Evolutionary conservation across 2,888 invertebrate genomes (phyloP).

Genomic region (Hydraecia micacea): DNA sequence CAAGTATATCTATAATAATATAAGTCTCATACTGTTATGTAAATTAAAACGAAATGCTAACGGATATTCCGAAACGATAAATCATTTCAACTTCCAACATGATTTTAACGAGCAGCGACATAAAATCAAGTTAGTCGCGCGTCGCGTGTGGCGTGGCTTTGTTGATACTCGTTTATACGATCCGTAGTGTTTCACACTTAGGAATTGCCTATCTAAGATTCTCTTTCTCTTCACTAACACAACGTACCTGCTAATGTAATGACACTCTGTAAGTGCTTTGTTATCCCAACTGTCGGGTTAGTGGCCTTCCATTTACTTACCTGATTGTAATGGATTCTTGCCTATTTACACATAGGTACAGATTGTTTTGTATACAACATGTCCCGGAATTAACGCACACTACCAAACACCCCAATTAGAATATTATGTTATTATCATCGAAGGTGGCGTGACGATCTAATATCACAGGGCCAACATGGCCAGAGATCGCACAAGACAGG

Average conservation of each 20-base stretch:
- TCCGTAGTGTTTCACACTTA: conserved; percentile 17
- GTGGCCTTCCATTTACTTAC: conserved; percentile 15
- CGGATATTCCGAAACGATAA: conserved; percentile 14
- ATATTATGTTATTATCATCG: not conserved
- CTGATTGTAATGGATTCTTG: conserved; percentile 43
- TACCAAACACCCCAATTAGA: not conserved
- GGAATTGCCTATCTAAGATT: conserved; percentile 42
- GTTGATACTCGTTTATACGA: conserved; percentile 18
- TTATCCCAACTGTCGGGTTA: conserved; percentile 19
- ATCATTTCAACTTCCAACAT: conserved; percentile 5
- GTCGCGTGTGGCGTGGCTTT: not conserved
- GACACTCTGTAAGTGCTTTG: conserved; percentile 31
- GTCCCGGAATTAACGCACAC: not conserved
- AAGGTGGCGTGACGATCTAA: no score
- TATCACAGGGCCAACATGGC: no score
- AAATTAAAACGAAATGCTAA: conserved; percentile 11
- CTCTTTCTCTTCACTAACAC: conserved; percentile 34
- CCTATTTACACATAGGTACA: conserved; percentile 4
- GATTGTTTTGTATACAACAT: conserved; percentile 2
- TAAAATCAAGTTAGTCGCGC: conserved; percentile 1
- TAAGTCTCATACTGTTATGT: not conserved
- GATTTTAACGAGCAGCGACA: conserved; percentile 9
- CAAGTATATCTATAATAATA: not conserved
- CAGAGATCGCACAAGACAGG: no score
- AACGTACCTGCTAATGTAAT: conserved; percentile 34